Conservation (phyloP, 2,113 vertebrate species). For the Nyctibius bracteatus region DNA sequence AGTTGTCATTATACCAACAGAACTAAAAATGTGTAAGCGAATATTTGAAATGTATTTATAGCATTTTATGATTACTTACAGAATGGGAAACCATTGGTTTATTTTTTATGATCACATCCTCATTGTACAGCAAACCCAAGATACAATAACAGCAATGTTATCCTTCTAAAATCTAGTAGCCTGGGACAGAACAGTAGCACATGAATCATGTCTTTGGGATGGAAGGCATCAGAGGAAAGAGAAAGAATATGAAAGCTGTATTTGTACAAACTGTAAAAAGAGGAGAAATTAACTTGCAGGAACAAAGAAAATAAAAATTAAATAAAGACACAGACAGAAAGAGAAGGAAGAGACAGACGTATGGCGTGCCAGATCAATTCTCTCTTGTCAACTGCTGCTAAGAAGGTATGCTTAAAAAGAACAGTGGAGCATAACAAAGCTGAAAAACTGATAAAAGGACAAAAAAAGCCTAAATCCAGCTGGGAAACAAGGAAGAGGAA, state of each 20-base stretch:
- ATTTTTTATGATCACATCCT: not conserved
- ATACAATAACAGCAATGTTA: not conserved
- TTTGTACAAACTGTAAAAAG: not conserved
- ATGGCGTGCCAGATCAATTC: rapidly evolving
- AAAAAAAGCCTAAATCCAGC: not conserved
- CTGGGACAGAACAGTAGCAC: not conserved
- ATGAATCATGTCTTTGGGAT: not conserved
- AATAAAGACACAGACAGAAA: not conserved
- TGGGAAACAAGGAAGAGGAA: not conserved
- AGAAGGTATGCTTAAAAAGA: not conserved
- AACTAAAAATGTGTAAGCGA: not conserved
- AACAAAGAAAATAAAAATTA: not conserved
- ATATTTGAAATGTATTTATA: not conserved
- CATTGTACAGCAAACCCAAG: not conserved
- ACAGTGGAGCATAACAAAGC: rapidly evolving
- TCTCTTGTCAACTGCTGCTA: not conserved
- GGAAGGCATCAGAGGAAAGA: not conserved
- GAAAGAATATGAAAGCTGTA: not conserved
- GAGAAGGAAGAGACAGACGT: not conserved
- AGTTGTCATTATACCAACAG: not conserved
- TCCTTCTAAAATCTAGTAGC: not conserved
- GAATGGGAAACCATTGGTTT: not conserved
- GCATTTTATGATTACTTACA: not conserved
- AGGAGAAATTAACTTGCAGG: not conserved
- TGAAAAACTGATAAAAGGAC: not conserved